Evolutionary conservation across 2,888 invertebrate species (phyloP).

Genomic region (Xylota segnis): DNA sequence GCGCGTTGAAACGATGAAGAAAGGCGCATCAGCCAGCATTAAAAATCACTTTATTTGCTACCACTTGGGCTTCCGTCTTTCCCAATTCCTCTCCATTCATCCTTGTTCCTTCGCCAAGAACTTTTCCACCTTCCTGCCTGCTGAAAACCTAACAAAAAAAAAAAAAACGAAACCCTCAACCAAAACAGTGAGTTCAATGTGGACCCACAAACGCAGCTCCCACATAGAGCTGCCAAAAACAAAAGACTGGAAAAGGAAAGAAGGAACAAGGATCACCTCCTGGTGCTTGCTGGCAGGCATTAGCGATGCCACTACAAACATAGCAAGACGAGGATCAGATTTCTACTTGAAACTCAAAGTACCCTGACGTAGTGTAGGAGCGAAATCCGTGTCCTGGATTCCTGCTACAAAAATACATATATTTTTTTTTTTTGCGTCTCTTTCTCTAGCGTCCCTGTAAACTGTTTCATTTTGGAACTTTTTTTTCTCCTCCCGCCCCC

Average conservation of each 20-base stretch:
- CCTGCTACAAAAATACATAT: not conserved
- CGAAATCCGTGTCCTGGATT: slow-evolving; percentile 37
- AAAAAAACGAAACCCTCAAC: slow-evolving; percentile 9
- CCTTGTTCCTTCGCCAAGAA: slow-evolving; percentile 60
- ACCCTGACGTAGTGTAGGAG: slow-evolving; percentile 20
- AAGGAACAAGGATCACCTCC: slow-evolving; percentile 28
- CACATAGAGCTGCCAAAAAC: slow-evolving; percentile 50
- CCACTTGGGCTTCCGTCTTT: slow-evolving; percentile 37
- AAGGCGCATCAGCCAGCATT: slow-evolving; percentile 61
- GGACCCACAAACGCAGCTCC: slow-evolving; percentile 57
- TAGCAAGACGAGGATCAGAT: slow-evolving; percentile 49
- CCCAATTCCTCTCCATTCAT: slow-evolving; percentile 57
- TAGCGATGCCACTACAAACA: slow-evolving; percentile 38
- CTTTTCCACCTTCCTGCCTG: slow-evolving; percentile 55
- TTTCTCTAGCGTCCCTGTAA: not conserved
- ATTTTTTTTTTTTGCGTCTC: slow-evolving; percentile 3
- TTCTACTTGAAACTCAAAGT: slow-evolving; percentile 58
- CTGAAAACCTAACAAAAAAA: slow-evolving; percentile 28
- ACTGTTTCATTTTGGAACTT: slow-evolving; percentile 35
- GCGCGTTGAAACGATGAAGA: slow-evolving; percentile 23
- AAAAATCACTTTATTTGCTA: slow-evolving; percentile 72
- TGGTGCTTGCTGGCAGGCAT: slow-evolving; percentile 50
- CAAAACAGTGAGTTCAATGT: slow-evolving; percentile 44
- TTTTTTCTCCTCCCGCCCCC: no score
- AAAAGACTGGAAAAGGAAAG: slow-evolving; percentile 18